Evolutionary conservation across 1,140 invertebrate genomes (phyloP).

Genomic region (Heliconius nattereri): DNA sequence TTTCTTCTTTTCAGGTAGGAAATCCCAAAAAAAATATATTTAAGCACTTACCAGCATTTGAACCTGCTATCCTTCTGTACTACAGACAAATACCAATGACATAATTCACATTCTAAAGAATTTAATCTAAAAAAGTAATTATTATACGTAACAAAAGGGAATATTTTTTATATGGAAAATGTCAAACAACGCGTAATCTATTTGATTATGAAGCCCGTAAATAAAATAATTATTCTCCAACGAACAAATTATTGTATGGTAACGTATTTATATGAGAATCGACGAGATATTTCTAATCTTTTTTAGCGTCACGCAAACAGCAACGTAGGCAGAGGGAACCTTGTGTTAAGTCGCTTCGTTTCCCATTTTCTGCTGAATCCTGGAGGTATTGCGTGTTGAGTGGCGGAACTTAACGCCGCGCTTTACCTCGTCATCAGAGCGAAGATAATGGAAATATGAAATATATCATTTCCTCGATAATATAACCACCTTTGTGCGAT

Average conservation of each 20-base stretch:
- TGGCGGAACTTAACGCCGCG: not conserved
- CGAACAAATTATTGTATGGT: not conserved
- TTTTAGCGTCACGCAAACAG: not conserved
- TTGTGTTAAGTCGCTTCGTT: not conserved
- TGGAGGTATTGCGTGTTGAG: not conserved
- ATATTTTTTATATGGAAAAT: slow-evolving; percentile 1
- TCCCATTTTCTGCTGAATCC: too few species aligned
- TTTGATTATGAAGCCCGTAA: slow-evolving; percentile 2
- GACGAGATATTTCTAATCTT: too few species aligned
- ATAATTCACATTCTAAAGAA: not conserved
- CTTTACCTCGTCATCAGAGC: not conserved
- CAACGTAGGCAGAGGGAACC: not conserved
- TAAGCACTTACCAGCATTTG: too few species aligned
- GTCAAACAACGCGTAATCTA: slow-evolving; percentile 8
- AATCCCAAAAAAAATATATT: too few species aligned
- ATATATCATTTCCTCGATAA: not conserved
- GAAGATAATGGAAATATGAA: not conserved
- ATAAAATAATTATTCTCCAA: not conserved
- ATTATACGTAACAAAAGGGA: not conserved
- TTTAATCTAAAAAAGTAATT: not conserved
- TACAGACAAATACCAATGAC: not conserved
- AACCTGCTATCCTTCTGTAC: too few species aligned
- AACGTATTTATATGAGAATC: too few species aligned
- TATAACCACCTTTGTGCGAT: too few species aligned
- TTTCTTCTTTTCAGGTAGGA: too few species aligned